A percentile compares a stretch with the other conserved stretches of the same genome.
Evolutionary conservation across 2,888 invertebrate species (phyloP).

Genomic region (Stenolophus ochropezus): DNA sequence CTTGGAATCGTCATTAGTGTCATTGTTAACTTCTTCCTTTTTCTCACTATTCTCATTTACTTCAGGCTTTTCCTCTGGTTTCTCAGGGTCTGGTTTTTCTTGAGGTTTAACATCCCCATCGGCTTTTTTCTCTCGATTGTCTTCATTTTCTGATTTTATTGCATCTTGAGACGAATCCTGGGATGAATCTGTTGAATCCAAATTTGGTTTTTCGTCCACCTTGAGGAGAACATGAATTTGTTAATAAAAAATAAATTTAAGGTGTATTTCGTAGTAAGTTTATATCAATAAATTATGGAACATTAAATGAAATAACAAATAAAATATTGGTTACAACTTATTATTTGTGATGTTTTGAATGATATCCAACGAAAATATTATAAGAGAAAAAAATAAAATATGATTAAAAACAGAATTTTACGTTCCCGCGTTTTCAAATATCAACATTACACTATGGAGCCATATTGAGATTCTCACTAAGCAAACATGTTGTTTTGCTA

Average conservation of each 20-base stretch:
- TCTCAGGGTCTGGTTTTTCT: conserved; percentile 63
- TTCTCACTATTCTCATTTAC: conserved; percentile 64
- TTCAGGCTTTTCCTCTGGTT: conserved; percentile 61
- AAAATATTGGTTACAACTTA: not conserved
- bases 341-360: not conserved
- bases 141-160: conserved; percentile 62
- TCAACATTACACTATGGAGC: conserved; percentile 69
- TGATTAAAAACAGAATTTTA: conserved; percentile 10
- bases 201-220: conserved; percentile 52
- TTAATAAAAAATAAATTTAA: not conserved
- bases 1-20: conserved; percentile 65
- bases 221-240: conserved; percentile 1
- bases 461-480: conserved; percentile 70
- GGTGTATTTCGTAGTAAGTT: not conserved
- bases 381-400: conserved; percentile 29
- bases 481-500: conserved; percentile 69
- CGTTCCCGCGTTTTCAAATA: conserved; percentile 73
- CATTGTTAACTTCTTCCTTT: conserved; percentile 65
- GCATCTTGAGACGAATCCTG: conserved; percentile 66
- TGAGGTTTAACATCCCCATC: conserved; percentile 62
- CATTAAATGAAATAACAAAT: not conserved
- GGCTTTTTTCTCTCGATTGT: conserved; percentile 60
- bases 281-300: not conserved
- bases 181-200: conserved; percentile 67
- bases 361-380: not conserved